Conservation (phyloP, 2,888 invertebrate species). For the Erebia epiphron region DNA sequence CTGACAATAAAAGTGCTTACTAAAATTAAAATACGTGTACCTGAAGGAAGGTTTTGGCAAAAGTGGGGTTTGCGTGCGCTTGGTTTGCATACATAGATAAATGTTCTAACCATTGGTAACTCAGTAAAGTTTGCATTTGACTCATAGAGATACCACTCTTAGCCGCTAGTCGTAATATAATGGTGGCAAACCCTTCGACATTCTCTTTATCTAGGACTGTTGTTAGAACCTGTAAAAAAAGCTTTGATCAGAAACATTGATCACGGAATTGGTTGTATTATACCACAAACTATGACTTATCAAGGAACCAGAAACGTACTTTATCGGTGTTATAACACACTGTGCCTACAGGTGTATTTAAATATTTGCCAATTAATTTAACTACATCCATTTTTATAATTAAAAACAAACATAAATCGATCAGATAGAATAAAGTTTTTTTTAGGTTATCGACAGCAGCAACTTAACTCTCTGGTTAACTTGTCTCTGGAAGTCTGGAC, state of each 20-base stretch:
- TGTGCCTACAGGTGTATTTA: slow-evolving; percentile 76
- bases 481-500: too few relatives aligned
- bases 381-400: slow-evolving; percentile 62
- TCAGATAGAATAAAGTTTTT: not conserved
- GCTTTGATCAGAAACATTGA: not conserved
- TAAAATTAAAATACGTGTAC: slow-evolving; percentile 70
- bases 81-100: slow-evolving; percentile 81
- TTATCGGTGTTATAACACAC: slow-evolving; percentile 81
- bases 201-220: slow-evolving; percentile 69
- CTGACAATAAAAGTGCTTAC: not conserved
- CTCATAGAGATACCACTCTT: slow-evolving; percentile 67
- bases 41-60: slow-evolving; percentile 77
- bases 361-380: slow-evolving; percentile 79
- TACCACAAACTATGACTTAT: too few relatives aligned
- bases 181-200: slow-evolving; percentile 79
- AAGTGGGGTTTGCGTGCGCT: slow-evolving; percentile 64
- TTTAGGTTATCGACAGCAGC: too few relatives aligned
- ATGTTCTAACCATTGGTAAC: slow-evolving; percentile 87
- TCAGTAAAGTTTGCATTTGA: slow-evolving; percentile 67
- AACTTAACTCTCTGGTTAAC: too few relatives aligned
- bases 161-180: slow-evolving; percentile 71
- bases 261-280: not conserved
- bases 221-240: slow-evolving; percentile 73
- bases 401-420: not conserved
- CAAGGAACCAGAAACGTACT: slow-evolving; percentile 48